phyloP scores from a whole-genome alignment of 30 jellyfish, hydroid and myxozoan species.

The Turritopsis dohrnii region DNA sequence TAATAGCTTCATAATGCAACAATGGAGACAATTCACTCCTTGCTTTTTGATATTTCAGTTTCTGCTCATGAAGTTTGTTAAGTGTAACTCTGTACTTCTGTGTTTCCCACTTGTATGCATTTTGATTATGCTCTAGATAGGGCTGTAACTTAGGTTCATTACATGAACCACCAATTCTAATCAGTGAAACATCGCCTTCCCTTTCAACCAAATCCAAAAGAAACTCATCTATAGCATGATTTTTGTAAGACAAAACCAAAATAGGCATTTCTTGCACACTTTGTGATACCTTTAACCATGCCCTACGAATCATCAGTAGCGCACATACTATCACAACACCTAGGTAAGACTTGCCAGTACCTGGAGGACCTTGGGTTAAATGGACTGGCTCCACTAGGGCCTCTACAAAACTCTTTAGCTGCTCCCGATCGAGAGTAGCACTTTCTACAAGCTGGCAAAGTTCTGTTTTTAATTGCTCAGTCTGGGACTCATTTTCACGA shows the following conservation, averaged over 20 bases:
- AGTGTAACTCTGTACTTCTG: not conserved
- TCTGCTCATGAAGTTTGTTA: constrained; percentile 8
- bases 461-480: not conserved
- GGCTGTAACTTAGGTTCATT: not conserved
- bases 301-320: constrained; percentile 1
- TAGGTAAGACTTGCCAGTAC: constrained; percentile 25
- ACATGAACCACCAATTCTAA: constrained; percentile 7
- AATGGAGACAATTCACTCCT: constrained; percentile 3
- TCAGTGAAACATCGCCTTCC: not conserved
- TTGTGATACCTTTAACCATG: not conserved
- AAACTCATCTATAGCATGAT: constrained; percentile 28
- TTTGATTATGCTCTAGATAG: not conserved
- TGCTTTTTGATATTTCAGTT: not conserved
- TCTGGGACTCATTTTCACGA: constrained; percentile 3
- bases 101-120: not conserved
- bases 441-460: not conserved
- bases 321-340: constrained; percentile 26
- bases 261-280: constrained; percentile 7
- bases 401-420: constrained; percentile 20
- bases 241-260: constrained; percentile 23
- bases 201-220: constrained; percentile 12
- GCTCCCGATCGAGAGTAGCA: constrained; percentile 13
- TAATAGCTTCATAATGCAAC: not conserved
- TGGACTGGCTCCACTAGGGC: constrained; percentile 27
- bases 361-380: constrained; percentile 34